Evolutionary conservation across 2,797 vertebrate species (phyloP).

Genomic region (Nothura maculosa): DNA sequence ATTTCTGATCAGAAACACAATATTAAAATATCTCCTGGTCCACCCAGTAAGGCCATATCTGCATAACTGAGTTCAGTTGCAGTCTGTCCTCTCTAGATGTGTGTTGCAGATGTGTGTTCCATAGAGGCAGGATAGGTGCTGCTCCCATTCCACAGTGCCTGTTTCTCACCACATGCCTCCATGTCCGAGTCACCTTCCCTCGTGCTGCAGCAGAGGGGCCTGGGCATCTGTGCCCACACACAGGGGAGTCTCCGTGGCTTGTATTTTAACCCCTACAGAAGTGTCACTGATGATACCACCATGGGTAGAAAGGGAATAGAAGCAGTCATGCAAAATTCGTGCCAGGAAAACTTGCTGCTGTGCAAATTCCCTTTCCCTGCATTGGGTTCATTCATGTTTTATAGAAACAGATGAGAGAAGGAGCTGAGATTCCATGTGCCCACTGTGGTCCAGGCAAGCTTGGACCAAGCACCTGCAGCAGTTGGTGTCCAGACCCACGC

Average conservation of each 20-base stretch:
- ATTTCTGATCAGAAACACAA: not conserved
- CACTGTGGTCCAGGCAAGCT: not conserved
- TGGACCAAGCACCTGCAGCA: not conserved
- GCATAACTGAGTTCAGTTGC: not conserved
- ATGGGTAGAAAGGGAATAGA: not conserved
- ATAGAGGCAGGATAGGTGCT: not conserved
- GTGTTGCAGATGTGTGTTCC: not conserved
- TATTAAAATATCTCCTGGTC: not conserved
- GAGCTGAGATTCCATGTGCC: not conserved
- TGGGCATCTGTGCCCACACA: not conserved
- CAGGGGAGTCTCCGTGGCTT: not conserved
- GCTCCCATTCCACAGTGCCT: too few relatives aligned
- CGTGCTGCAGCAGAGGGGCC: not conserved
- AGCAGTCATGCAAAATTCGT: not conserved
- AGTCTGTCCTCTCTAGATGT: not conserved
- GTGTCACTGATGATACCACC: not conserved
- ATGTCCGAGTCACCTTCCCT: not conserved
- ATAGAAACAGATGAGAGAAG: not conserved
- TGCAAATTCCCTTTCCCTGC: not conserved
- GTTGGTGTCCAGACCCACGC: not conserved
- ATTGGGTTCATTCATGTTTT: not conserved
- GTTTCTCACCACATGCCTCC: not conserved
- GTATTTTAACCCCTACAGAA: not conserved
- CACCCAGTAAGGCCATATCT: not conserved
- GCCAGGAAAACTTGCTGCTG: not conserved